A percentile compares a stretch with the other conserved stretches of the same genome.
phyloP scores from a whole-genome alignment of 1,140 invertebrate species.

The Philopotamus ludificatus region DNA sequence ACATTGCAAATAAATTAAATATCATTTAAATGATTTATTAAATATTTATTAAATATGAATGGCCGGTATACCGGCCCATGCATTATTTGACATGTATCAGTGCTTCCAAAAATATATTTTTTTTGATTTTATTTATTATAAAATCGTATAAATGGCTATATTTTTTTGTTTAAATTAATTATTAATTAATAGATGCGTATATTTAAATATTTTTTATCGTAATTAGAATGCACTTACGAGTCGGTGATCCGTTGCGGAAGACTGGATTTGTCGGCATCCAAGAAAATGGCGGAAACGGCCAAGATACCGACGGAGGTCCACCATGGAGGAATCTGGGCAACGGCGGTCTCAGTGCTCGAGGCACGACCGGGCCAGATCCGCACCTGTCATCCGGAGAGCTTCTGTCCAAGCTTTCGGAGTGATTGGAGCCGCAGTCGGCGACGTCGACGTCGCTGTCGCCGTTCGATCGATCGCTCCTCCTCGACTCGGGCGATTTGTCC shows the following conservation, averaged over 20 bases:
- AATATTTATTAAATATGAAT: too few species aligned
- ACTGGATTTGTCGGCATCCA: constrained; percentile 54
- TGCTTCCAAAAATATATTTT: too few species aligned
- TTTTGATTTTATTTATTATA: too few species aligned
- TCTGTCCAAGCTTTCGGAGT: constrained; percentile 3
- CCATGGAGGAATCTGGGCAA: constrained; percentile 51
- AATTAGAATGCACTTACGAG: constrained; percentile 47
- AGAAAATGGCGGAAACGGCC: constrained; percentile 53
- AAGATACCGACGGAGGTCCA: constrained; percentile 46
- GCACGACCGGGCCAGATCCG: constrained; percentile 48
- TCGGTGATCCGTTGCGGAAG: constrained; percentile 51
- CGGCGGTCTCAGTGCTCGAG: constrained; percentile 46
- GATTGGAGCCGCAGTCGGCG: constrained; percentile 2
- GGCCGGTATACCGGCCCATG: too few species aligned
- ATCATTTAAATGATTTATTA: too few species aligned
- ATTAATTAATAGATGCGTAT: too few species aligned
- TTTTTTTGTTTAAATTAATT: too few species aligned
- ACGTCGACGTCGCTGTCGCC: constrained; percentile 19
- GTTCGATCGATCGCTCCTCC: too few species aligned
- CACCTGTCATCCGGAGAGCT: background rate
- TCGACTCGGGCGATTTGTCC: constrained; percentile 1
- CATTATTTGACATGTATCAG: too few species aligned
- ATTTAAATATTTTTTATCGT: too few species aligned
- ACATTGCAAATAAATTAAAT: too few species aligned
- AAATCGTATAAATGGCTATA: too few species aligned